Evolutionary conservation across 2,113 vertebrate genomes (phyloP).

Genomic region (Aspiorhynchus laticeps): DNA sequence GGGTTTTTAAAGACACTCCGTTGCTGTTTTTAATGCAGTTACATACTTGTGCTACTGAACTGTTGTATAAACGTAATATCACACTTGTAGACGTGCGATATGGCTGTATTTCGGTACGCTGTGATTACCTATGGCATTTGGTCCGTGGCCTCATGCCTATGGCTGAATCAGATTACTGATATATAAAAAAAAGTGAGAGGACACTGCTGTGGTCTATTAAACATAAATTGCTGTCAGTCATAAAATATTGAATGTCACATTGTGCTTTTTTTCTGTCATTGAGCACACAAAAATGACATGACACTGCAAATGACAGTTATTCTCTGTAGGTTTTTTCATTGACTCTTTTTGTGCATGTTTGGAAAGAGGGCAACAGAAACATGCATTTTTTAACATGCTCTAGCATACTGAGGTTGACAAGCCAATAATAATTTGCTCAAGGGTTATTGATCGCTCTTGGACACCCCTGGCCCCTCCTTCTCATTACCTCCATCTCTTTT

Average conservation of each 20-base stretch:
- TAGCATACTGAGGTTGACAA: constrained; percentile 1
- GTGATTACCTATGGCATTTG: too few species aligned
- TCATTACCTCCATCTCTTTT: constrained; percentile 33
- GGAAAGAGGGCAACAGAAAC: neutral
- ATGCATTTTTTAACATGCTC: neutral
- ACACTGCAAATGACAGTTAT: neutral
- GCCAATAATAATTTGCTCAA: constrained; percentile 31
- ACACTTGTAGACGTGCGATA: too few species aligned
- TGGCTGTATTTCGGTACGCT: too few species aligned
- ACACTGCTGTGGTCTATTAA: neutral
- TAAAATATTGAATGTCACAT: constrained; percentile 4
- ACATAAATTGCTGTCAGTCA: neutral
- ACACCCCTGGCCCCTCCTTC: neutral
- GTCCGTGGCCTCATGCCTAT: neutral
- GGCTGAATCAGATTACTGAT: too few species aligned
- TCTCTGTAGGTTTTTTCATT: constrained; percentile 12
- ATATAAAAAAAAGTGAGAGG: neutral
- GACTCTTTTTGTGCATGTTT: constrained; percentile 3
- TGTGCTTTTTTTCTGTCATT: constrained; percentile 7
- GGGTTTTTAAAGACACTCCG: too few species aligned
- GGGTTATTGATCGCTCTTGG: constrained; percentile 33
- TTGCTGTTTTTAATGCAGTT: too few species aligned
- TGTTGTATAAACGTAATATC: too few species aligned
- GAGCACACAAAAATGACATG: neutral
- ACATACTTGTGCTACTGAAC: too few species aligned